Evolutionary conservation across 1,140 invertebrate genomes (phyloP).

Genomic region (Drosophila subobscura): DNA sequence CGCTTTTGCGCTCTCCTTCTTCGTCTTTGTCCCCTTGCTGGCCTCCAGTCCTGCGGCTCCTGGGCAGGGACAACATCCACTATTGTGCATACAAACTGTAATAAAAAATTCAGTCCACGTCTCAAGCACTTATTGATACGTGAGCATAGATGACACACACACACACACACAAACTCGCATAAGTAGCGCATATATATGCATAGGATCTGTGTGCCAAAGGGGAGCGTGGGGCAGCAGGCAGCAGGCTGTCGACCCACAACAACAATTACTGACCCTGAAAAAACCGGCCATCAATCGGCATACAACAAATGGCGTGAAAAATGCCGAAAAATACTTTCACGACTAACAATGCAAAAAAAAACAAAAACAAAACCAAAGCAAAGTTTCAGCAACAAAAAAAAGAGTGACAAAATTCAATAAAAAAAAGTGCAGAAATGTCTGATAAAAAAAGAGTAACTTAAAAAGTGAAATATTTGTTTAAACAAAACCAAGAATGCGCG

Average conservation of each 20-base stretch:
- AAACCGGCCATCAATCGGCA: no score
- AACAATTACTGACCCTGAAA: not conserved
- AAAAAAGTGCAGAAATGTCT: no score
- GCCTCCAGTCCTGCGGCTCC: conserved; percentile 35
- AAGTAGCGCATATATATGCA: conserved; percentile 76
- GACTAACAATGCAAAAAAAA: no score
- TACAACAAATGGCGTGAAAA: no score
- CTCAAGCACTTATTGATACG: conserved; percentile 79
- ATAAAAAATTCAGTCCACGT: conserved; percentile 79
- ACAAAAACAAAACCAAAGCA: no score
- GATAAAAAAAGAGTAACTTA: no score
- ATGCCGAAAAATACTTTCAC: no score
- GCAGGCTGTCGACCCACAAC: not conserved
- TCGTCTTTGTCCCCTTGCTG: not conserved
- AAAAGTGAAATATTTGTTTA: no score
- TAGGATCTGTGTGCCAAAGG: conserved; percentile 27
- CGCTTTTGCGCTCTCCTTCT: not conserved
- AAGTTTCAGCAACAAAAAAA: no score
- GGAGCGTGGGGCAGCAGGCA: not conserved
- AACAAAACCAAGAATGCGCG: no score
- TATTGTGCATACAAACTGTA: conserved; percentile 66
- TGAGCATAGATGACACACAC: conserved; percentile 74
- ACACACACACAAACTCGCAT: conserved; percentile 27
- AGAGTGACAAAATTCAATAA: no score
- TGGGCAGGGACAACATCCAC: conserved; percentile 53